These are phyloP conservation scores for Morpho deidamia DNA, from an alignment of 2,888 invertebrate genomes.

Conservation along the genomic window DNA sequence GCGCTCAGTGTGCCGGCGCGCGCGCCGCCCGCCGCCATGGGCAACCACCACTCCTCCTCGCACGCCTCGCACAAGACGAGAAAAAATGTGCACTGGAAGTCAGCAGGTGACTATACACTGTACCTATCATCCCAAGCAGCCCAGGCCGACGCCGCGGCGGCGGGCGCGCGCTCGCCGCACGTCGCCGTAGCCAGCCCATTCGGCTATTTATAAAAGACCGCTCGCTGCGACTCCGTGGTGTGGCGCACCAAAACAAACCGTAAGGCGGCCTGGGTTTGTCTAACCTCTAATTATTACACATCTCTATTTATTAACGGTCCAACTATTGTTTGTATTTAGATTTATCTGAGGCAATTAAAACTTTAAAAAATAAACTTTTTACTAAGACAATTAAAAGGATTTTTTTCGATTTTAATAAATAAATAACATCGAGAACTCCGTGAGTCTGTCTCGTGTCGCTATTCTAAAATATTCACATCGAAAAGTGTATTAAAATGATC, in stretches of 20 bases:
- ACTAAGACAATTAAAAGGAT: no score
- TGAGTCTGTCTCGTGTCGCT: no score
- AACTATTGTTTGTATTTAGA: background rate
- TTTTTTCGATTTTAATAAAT: no score
- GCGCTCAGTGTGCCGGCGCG: conserved; percentile 69
- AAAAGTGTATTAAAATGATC: no score
- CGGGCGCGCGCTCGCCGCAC: conserved; percentile 21
- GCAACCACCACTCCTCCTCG: conserved; percentile 74
- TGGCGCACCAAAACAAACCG: conserved; percentile 77
- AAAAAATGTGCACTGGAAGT: conserved; percentile 91
- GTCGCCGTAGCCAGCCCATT: conserved; percentile 39
- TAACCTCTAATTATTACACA: conserved; percentile 36
- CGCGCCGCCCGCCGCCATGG: conserved; percentile 76
- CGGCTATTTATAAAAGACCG: conserved; percentile 68
- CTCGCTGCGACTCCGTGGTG: conserved; percentile 65
- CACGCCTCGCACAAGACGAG: conserved; percentile 75
- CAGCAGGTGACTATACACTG: conserved; percentile 82
- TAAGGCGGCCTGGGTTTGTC: conserved; percentile 66
- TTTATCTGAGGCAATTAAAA: no score
- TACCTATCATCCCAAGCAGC: conserved; percentile 18
- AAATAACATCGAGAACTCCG: no score
- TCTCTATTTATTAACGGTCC: background rate
- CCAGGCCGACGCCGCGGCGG: conserved; percentile 19
- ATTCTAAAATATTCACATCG: no score
- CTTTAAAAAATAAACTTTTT: no score